Evolutionary conservation across 1,140 invertebrate species (phyloP).

Genomic region (Homalodisca vitripennis): DNA sequence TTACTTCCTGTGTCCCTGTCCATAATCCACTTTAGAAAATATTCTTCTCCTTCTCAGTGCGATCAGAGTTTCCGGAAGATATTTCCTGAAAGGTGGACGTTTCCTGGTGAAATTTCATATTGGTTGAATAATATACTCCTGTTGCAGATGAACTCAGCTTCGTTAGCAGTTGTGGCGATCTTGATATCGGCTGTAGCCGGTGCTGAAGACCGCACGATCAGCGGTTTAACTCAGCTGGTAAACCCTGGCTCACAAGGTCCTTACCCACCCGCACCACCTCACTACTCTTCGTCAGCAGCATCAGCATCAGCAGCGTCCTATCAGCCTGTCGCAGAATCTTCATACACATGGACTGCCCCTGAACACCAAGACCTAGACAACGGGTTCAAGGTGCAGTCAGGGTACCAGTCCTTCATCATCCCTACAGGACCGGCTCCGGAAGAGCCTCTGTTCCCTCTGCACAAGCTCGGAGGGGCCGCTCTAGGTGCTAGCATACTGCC

Average conservation of each 20-base stretch:
- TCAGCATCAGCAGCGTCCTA: background rate
- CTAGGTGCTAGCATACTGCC: conserved; percentile 38
- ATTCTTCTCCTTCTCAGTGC: no score
- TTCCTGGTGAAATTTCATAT: no score
- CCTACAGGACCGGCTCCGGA: conserved; percentile 36
- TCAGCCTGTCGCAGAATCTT: background rate
- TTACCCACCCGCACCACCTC: background rate
- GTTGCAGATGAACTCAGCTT: background rate
- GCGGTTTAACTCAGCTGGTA: background rate
- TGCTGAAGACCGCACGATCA: background rate
- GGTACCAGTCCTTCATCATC: conserved; percentile 47
- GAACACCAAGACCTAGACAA: background rate
- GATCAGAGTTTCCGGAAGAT: no score
- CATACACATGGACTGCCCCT: background rate
- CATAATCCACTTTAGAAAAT: no score
- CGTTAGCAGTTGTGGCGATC: background rate
- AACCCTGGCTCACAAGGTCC: background rate
- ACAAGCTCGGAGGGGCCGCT: conserved; percentile 32
- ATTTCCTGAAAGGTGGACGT: no score
- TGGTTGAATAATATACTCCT: no score
- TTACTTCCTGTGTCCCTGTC: no score
- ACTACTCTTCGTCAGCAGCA: background rate
- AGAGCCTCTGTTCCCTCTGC: conserved; percentile 34
- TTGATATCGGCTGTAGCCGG: background rate
- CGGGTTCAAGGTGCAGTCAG: conserved; percentile 46